Conservation (phyloP, 2,888 invertebrate genomes). For the Acleris holmiana region DNA sequence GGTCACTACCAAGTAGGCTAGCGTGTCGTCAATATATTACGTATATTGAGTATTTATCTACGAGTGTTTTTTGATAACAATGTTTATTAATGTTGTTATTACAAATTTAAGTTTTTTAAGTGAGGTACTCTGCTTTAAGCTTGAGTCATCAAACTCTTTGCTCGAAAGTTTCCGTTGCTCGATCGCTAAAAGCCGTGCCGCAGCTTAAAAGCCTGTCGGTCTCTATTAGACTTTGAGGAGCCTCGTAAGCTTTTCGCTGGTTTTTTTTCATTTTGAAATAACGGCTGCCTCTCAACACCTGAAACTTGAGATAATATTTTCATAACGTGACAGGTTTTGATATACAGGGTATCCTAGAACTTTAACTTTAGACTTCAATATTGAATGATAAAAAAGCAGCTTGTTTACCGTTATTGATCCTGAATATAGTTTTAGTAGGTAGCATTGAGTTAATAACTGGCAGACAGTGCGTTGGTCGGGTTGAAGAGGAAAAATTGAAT, state of each 20-base stretch:
- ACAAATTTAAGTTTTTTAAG: neutral
- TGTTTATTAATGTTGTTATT: neutral
- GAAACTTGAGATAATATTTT: neutral
- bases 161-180: conserved; percentile 5
- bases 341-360: no score
- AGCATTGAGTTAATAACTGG: no score
- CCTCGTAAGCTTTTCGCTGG: conserved; percentile 18
- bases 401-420: no score
- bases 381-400: no score
- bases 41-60: no score
- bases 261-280: conserved; percentile 10
- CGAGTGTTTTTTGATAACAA: no score
- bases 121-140: neutral
- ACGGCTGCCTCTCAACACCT: neutral
- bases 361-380: no score
- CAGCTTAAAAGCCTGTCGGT: conserved; percentile 40
- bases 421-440: no score
- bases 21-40: no score
- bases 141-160: conserved; percentile 14
- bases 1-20: no score
- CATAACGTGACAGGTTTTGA: neutral
- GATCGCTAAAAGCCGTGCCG: conserved; percentile 27
- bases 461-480: no score
- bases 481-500: no score
- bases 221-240: conserved; percentile 28